Base-by-base conservation (phyloP, 2,113 vertebrate genomes). In the Siniperca chuatsi region DNA sequence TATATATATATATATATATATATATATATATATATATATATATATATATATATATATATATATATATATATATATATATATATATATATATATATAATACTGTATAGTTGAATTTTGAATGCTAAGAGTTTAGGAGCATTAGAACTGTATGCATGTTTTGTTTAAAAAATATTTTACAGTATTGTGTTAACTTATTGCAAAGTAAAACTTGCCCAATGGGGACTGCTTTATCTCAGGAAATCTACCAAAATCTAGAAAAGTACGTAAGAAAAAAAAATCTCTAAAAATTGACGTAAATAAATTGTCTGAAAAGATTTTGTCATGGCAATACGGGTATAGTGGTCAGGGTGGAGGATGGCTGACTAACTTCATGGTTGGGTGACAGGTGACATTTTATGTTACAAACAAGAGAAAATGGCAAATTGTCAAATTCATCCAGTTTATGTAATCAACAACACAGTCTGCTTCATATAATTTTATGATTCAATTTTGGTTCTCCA, bases 1-100 rank as follows among this genome's bases (percentile, higher is more conserved):
- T 73, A 72, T 71, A n/a, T n/a, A n/a, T n/a, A n/a, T n/a, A n/a
- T n/a, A n/a, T n/a, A n/a, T n/a, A n/a, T n/a, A n/a, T n/a, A n/a
- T n/a, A n/a, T n/a, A n/a, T n/a, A n/a, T n/a, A n/a, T n/a, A n/a
- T n/a, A n/a, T n/a, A n/a, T n/a, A 25, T 25, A 25, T 25, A 25
- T 25, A 25, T 25, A 25, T 25, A 25, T 25, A 29, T 29, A 29
- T 29, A 80, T 77, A 79, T 64, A 72, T 73, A 72, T 71, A n/a
- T n/a, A n/a, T n/a, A n/a, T n/a, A n/a, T n/a, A n/a, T n/a, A n/a
- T n/a, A n/a, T n/a, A n/a, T n/a, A 25, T 25, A 25, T 25, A 25
- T 25, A 25, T 25, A 25, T 25, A 25, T 25, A 29, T 29, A 29
- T 29, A 80, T 77, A 79, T 64, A 72, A 72, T 71, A 75, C 79